Evolutionary conservation across 2,797 vertebrate genomes (phyloP), one percentile per base, ranked within the genome.

Genomic region (Ptychobarbus kaznakovi): DNA sequence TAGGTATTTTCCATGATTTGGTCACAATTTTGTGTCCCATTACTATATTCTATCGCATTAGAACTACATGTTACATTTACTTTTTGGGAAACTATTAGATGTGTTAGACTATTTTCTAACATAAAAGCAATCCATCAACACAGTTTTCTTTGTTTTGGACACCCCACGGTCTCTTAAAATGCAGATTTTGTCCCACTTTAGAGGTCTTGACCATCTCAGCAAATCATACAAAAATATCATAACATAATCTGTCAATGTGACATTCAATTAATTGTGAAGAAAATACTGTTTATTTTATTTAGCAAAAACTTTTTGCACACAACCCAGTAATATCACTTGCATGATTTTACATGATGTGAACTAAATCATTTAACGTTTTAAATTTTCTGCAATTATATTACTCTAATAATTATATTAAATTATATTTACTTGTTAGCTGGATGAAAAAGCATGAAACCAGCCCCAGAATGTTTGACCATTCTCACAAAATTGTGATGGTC

Each of bases 1-100:
- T 94, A 93, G 87, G 90, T 91, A 92, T 92, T 89, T 89, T 90
- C 91, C 94, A 94, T 82, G 84, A 65, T 49, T 90, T 79, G 94
- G 92, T 92, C 92, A 22, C 2, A 53, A 35, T 53, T 22, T 22
- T 16, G 18, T 94, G 93, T 93, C 93, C 92, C 94, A 92, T 90
- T 88, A 90, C 89, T 93, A 91, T 92, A 89, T 90, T 76, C 6
- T 49, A 20, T 32, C 40, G 28, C 11, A 38, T 56, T 56, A n/a
- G 32, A 35, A 40, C 20, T 38, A 38, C 5, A 56, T 1, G 1
- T 35, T 18, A 1, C 16, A 38, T 18, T 28, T 65, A 13, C 4
- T 10, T 38, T 35, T 35, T 35, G 1, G n/a, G 28, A 63, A 63
- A 2, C 25, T 63, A 63, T 0, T 18, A 63, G 58, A 18, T 66